Percentiles rank a stretch among this genome's conserved stretches.
phyloP scores from a whole-genome alignment of 2,113 vertebrate species.

The Psilopogon haemacephalus region DNA sequence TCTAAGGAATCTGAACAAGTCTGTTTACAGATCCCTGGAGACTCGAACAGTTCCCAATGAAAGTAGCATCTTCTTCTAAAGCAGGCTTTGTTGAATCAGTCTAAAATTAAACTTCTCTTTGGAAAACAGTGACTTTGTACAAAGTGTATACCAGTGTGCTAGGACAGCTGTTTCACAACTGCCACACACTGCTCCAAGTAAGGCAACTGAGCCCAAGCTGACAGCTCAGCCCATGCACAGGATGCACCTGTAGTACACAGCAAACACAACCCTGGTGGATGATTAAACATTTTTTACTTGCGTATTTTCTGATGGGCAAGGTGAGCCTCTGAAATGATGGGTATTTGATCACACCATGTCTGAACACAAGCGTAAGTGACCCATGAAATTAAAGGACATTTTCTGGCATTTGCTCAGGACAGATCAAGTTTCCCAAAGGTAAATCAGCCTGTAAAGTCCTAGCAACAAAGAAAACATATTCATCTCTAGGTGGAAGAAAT shows the following conservation, averaged over 20 bases:
- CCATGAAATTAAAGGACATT: conserved; percentile 29
- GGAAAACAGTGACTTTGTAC: not conserved
- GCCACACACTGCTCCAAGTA: fast-evolving
- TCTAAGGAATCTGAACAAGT: not conserved
- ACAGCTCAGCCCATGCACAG: not conserved
- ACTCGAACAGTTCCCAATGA: not conserved
- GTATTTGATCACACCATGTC: not conserved
- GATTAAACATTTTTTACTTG: not conserved
- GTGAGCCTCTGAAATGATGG: not conserved
- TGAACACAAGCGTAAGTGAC: not conserved
- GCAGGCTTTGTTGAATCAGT: not conserved
- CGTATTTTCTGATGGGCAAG: not conserved
- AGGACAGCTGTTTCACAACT: not conserved
- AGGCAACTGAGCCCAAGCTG: not conserved
- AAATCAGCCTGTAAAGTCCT: not conserved
- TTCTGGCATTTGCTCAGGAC: not conserved
- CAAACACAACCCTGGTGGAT: not conserved
- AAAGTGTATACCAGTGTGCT: not conserved
- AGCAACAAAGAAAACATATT: not conserved
- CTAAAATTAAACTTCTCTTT: not conserved
- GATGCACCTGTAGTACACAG: fast-evolving
- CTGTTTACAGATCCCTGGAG: not conserved
- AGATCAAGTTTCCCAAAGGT: not conserved
- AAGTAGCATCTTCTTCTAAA: not conserved
- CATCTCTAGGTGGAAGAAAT: not conserved